A percentile compares a stretch with the other conserved stretches of the same genome.
phyloP scores from a whole-genome alignment of 2,797 vertebrate species.

The Pagetopsis macropterus region DNA sequence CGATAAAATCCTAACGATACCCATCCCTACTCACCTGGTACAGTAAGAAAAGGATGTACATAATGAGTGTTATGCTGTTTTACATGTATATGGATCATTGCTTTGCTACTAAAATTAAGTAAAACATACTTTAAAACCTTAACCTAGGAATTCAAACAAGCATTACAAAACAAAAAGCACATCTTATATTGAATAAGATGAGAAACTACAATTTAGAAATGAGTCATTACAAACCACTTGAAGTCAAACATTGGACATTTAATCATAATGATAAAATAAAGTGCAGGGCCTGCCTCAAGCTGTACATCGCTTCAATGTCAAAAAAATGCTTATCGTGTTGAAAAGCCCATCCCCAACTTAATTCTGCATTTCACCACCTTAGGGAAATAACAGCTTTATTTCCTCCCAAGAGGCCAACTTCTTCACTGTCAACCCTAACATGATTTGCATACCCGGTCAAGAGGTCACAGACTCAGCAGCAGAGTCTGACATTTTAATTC shows the following conservation, averaged over 20 bases:
- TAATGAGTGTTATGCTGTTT: neutral
- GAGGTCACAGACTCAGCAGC: constrained; percentile 67
- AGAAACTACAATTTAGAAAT: constrained; percentile 2
- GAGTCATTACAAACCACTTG: constrained; percentile 24
- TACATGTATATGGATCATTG: neutral
- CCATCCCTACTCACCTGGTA: too few species aligned
- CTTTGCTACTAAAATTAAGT: neutral
- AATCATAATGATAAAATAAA: constrained; percentile 51
- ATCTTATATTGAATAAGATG: neutral
- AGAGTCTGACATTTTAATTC: constrained; percentile 78
- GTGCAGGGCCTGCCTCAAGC: constrained; percentile 47
- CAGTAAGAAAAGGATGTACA: neutral
- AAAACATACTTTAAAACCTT: neutral
- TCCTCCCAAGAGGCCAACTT: constrained; percentile 52
- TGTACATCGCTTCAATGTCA: constrained; percentile 31
- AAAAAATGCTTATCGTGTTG: constrained; percentile 49
- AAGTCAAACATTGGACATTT: constrained; percentile 46
- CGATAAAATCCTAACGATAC: too few species aligned
- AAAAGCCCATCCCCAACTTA: constrained; percentile 45
- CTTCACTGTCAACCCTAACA: constrained; percentile 57
- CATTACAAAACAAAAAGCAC: neutral
- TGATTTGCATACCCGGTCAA: constrained; percentile 76
- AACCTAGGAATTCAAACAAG: neutral
- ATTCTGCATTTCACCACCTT: constrained; percentile 49
- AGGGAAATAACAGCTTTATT: constrained; percentile 58